Evolutionary conservation across 2,113 vertebrate genomes (phyloP).

Genomic region (Eolophus roseicapilla): DNA sequence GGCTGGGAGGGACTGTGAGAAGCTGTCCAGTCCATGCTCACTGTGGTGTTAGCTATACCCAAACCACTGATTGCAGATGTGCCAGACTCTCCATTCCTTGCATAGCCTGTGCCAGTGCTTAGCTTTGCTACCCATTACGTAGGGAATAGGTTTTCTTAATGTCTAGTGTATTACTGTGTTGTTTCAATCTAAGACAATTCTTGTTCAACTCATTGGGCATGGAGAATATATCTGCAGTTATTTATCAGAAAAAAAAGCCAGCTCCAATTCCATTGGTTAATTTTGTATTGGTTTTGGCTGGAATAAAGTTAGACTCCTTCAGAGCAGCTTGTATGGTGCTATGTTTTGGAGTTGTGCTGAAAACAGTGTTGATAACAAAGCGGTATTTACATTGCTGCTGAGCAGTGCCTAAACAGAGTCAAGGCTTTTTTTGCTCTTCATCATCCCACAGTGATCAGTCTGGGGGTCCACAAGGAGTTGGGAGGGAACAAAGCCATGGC

Average conservation of each 20-base stretch:
- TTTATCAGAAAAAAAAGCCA: background rate
- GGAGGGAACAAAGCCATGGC: background rate
- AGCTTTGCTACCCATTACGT: background rate
- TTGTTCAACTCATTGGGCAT: background rate
- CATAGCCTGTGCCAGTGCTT: background rate
- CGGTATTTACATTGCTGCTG: background rate
- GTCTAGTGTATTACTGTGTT: background rate
- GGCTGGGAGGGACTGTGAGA: background rate
- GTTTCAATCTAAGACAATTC: background rate
- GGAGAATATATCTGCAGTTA: background rate
- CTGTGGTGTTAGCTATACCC: background rate
- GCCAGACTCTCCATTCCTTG: background rate
- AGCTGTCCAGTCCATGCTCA: background rate
- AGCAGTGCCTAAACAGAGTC: accelerated
- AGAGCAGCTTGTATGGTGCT: background rate
- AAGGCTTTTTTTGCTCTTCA: background rate
- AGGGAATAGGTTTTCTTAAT: background rate
- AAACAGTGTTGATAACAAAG: background rate
- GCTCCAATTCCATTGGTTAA: background rate
- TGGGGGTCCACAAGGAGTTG: background rate
- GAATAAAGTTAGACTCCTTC: background rate
- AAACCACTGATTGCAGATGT: background rate
- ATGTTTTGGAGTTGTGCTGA: background rate
- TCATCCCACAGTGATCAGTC: accelerated
- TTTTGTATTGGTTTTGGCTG: background rate